These are phyloP conservation scores for Heterodera filipjevi DNA, from an alignment of 2,888 invertebrate genomes.

Conservation along the genomic window DNA sequence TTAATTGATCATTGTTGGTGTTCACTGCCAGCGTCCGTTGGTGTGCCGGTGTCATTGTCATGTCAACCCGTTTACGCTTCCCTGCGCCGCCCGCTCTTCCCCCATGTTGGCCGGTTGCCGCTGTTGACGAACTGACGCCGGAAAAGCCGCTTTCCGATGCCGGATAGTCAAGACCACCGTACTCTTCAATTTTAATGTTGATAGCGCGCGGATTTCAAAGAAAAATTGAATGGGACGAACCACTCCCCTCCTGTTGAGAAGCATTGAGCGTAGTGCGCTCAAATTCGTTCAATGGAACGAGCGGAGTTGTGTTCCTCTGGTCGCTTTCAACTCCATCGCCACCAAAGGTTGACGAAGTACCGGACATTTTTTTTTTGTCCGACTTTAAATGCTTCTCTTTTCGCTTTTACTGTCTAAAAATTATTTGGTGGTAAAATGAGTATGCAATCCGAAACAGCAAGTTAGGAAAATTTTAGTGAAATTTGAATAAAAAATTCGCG, in stretches of 20 bases:
- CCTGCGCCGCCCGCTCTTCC: background rate
- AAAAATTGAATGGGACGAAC: background rate
- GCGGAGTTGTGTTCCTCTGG: conserved; percentile 22
- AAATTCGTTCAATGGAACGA: conserved; percentile 34
- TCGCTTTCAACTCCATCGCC: conserved; percentile 4
- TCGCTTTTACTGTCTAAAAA: no score
- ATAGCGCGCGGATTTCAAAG: background rate
- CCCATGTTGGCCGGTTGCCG: conserved; percentile 15
- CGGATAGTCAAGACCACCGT: conserved; percentile 28
- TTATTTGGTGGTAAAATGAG: no score
- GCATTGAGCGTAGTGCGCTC: conserved; percentile 27
- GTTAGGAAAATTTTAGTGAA: no score
- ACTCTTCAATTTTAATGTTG: conserved; percentile 13
- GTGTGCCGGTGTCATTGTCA: conserved; percentile 50
- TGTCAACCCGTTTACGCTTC: conserved; percentile 50
- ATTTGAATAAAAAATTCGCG: no score
- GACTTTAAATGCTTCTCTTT: no score
- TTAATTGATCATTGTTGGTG: conserved; percentile 34
- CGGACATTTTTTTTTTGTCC: conserved; percentile 15
- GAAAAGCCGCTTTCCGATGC: conserved; percentile 53
- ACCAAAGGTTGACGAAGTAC: background rate
- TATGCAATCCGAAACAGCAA: no score
- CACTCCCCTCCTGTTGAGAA: conserved; percentile 32
- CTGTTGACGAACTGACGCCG: conserved; percentile 30
- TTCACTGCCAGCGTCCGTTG: conserved; percentile 45